phyloP scores from a whole-genome alignment of 2,113 vertebrate genomes.

The Ailuropoda melanoleuca region DNA sequence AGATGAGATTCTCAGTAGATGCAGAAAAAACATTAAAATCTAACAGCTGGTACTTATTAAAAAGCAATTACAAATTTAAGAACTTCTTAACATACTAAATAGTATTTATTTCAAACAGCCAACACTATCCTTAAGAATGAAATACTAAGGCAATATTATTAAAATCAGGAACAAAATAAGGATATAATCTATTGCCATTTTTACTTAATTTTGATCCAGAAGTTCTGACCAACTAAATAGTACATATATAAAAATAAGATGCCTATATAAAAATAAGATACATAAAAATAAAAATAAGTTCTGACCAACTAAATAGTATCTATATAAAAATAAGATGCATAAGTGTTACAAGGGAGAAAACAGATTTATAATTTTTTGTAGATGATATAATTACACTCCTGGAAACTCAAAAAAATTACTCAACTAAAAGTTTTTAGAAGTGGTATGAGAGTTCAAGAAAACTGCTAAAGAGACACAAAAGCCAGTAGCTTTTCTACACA shows the following conservation, averaged over 20 bases:
- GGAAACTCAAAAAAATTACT: slow-evolving; percentile 14
- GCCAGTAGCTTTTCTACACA: not conserved
- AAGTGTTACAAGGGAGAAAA: not conserved
- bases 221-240: not conserved
- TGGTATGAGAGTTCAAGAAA: not conserved
- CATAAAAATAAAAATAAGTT: not conserved
- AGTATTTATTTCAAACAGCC: not conserved
- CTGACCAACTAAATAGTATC: not conserved
- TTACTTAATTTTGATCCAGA: slow-evolving; percentile 29
- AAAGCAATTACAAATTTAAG: slow-evolving; percentile 29
- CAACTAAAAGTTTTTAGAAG: slow-evolving; percentile 27
- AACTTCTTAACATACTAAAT: not conserved
- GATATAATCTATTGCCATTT: not conserved
- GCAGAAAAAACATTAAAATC: not conserved
- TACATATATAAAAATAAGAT: not conserved
- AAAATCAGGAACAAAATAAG: slow-evolving; percentile 8
- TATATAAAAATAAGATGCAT: not conserved
- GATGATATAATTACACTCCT: not conserved
- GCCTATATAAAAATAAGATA: not conserved
- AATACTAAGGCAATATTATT: not conserved
- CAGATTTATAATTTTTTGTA: not conserved
- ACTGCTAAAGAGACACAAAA: not conserved
- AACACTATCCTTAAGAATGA: not conserved
- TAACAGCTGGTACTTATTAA: not conserved
- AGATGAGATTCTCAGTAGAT: not conserved